Base-by-base conservation (phyloP, 2,113 vertebrate genomes). In the Theropithecus gelada region DNA sequence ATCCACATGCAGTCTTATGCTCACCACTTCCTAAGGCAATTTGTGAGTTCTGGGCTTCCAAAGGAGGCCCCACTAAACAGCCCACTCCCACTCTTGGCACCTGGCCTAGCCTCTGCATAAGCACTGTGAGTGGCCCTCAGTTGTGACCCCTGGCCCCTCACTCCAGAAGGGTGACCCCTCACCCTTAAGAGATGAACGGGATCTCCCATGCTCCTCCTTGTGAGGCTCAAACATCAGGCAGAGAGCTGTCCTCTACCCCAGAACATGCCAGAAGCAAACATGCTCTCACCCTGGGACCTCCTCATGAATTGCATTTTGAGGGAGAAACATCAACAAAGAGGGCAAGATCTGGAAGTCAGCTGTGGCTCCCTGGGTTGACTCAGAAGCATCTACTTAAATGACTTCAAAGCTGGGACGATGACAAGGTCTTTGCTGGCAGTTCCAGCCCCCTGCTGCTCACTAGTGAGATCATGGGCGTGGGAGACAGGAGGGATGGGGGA, bases 1-100 rank as follows among this genome's bases (percentile, higher is more conserved):
- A 5, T 76, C 61, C 38, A 85, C 27, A 7, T 0, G 3, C n/a
- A 20, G 3, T 20, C 78, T 52, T 1, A 40, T 1, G 2, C 32
- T 35, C 20, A 32, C 18, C 30, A 12, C 40, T 76, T 57, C 38
- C 32, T 9, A 22, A 79, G 52, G 80, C 16, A 12, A 32, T 35
- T 2, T 5, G 23, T 40, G 30, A 45, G 70, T 16, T 50, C 40
- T 66, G n/a, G 64, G 88, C n/a, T 81, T 73, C 18, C 55, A 55
- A 68, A 45, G 64, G 38, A 82, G 27, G 61, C 68, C n/a, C 11
- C 2, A 4, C 40, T 17, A 40, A 91, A 27, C 9, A 11, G 61
- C 27, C 38, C 8, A 23, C 30, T 16, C 25, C 25, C 12, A 20
- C 27, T 35, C 40, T 10, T 0, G 22, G 88, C 2, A 3, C 52